Conservation (phyloP, 2,113 vertebrate species). For the Cricetomys ansorgei region DNA sequence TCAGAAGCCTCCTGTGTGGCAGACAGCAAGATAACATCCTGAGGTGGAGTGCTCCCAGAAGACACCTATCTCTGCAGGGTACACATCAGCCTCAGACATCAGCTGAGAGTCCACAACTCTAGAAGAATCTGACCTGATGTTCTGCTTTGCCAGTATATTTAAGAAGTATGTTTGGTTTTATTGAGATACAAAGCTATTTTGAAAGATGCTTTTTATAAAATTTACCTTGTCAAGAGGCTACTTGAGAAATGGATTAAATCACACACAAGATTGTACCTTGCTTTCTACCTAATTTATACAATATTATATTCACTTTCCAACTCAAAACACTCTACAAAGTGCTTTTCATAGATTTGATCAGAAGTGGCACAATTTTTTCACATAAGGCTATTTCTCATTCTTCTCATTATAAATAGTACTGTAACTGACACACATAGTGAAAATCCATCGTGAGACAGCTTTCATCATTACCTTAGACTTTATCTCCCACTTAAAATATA, state of each 20-base stretch:
- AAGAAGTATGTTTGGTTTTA: neutral
- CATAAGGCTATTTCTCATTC: neutral
- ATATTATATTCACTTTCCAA: neutral
- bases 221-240: neutral
- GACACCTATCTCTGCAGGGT: neutral
- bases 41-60: neutral
- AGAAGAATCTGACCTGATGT: neutral
- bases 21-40: neutral
- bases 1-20: neutral
- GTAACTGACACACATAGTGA: slow-evolving; percentile 7
- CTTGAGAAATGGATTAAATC: neutral
- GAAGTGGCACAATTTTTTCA: slow-evolving; percentile 10
- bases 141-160: neutral
- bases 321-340: slow-evolving; percentile 1
- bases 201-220: slow-evolving; percentile 44
- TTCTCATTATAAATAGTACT: neutral
- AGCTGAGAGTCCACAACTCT: neutral
- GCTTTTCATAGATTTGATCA: slow-evolving; percentile 34
- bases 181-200: slow-evolving; percentile 43
- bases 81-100: neutral
- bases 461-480: slow-evolving; percentile 12
- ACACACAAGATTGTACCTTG: neutral
- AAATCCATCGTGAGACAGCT: neutral
- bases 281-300: slow-evolving; percentile 39
- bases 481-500: slow-evolving; percentile 9